These are phyloP conservation scores for Bombus superbus DNA, from an alignment of 1,140 invertebrate species.

Conservation along the genomic window DNA sequence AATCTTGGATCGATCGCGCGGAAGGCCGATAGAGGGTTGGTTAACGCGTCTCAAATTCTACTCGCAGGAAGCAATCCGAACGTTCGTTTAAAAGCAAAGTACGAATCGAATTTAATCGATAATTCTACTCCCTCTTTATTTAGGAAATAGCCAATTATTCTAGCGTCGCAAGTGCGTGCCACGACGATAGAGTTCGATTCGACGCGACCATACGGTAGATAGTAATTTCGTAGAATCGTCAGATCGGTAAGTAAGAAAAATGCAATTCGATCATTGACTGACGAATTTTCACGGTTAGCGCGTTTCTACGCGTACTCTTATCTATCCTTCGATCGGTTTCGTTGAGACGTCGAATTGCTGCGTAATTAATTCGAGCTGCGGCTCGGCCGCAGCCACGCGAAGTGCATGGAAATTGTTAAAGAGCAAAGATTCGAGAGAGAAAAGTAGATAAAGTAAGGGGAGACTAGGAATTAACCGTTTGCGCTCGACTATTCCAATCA, in stretches of 20 bases:
- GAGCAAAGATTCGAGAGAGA: not conserved
- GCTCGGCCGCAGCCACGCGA: not conserved
- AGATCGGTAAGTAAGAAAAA: not conserved
- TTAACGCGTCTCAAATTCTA: not conserved
- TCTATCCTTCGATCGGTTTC: not conserved
- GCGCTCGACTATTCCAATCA: not conserved
- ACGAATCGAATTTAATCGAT: not conserved
- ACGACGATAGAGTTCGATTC: too few species aligned
- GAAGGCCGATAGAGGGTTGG: not conserved
- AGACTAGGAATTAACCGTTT: not conserved
- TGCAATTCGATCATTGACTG: not conserved
- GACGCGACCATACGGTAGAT: too few species aligned
- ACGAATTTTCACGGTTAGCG: not conserved
- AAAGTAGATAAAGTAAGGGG: not conserved
- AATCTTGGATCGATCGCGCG: not conserved
- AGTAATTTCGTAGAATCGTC: not conserved
- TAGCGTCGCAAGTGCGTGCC: too few species aligned
- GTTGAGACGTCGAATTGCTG: not conserved
- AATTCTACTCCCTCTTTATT: not conserved
- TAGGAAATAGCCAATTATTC: not conserved
- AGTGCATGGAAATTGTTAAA: not conserved
- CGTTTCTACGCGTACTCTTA: not conserved
- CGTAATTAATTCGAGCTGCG: constrained; percentile 9
- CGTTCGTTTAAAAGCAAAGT: not conserved
- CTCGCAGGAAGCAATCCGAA: not conserved